Conservation (phyloP, 2,797 vertebrate genomes). For the Telmatherina bonti region DNA sequence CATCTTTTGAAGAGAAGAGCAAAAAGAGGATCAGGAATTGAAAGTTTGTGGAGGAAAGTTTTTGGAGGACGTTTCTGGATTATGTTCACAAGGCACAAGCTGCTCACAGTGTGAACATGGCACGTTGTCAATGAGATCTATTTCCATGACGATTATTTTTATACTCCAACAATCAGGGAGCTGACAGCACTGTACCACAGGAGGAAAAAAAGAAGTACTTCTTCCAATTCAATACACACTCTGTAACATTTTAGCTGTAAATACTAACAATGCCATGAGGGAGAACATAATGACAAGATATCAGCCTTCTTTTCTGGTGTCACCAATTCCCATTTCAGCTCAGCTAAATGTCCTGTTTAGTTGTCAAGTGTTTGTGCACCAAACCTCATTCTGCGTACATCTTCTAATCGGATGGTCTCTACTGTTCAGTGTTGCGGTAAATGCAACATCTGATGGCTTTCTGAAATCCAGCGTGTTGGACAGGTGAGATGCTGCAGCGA, state of each 20-base stretch:
- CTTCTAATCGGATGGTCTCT: slow-evolving; percentile 74
- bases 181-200: slow-evolving; percentile 78
- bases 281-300: slow-evolving; percentile 75
- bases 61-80: slow-evolving; percentile 89
- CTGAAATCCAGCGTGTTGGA: slow-evolving; percentile 81
- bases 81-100: slow-evolving; percentile 88
- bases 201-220: slow-evolving; percentile 73
- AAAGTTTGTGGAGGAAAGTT: slow-evolving; percentile 84
- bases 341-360: slow-evolving; percentile 75
- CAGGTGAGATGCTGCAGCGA: slow-evolving; percentile 84
- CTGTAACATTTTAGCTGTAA: slow-evolving; percentile 75
- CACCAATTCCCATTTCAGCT: slow-evolving; percentile 64
- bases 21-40: slow-evolving; percentile 82
- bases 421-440: slow-evolving; percentile 85
- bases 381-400: slow-evolving; percentile 57
- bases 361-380: slow-evolving; percentile 73
- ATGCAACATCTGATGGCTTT: slow-evolving; percentile 85
- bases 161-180: slow-evolving; percentile 84
- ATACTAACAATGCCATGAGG: slow-evolving; percentile 75
- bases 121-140: slow-evolving; percentile 88
- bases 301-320: slow-evolving; percentile 64
- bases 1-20: slow-evolving; percentile 76
- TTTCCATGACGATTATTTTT: slow-evolving; percentile 90
- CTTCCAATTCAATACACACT: slow-evolving; percentile 78
- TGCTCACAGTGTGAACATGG: slow-evolving; percentile 89